These are phyloP conservation scores for Whitmania pigra DNA, from an alignment of 1,140 invertebrate species.

Conservation along the genomic window DNA sequence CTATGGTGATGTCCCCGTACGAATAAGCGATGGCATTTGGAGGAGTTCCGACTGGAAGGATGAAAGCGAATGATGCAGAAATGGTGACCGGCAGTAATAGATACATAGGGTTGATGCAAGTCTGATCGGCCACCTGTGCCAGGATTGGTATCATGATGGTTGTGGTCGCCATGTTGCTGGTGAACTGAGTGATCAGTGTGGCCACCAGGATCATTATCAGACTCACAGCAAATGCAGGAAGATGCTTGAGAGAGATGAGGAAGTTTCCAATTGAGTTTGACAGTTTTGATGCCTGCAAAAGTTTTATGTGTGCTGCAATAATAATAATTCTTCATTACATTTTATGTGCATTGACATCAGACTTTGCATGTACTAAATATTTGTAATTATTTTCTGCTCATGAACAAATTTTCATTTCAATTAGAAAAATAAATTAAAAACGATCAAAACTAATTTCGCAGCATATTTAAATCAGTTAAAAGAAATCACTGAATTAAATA, in stretches of 20 bases:
- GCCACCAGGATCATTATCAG: constrained; percentile 27
- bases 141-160: constrained; percentile 68
- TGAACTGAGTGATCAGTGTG: constrained; percentile 58
- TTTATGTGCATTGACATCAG: too few species aligned
- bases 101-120: constrained; percentile 61
- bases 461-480: too few species aligned
- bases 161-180: constrained; percentile 70
- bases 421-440: too few species aligned
- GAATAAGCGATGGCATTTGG: constrained; percentile 82
- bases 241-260: constrained; percentile 33
- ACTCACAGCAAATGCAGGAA: constrained; percentile 25
- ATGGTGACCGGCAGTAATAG: constrained; percentile 68
- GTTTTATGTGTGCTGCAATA: neutral
- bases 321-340: too few species aligned
- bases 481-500: too few species aligned
- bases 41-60: constrained; percentile 69
- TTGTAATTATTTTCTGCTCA: too few species aligned
- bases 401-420: too few species aligned
- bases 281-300: constrained; percentile 7
- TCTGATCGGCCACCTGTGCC: constrained; percentile 52
- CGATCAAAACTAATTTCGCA: too few species aligned
- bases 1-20: constrained; percentile 38
- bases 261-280: constrained; percentile 58
- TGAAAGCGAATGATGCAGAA: constrained; percentile 65
- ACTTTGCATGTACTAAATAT: too few species aligned